Conservation (phyloP, 1,140 invertebrate species). For the Ylistrum balloti region DNA sequence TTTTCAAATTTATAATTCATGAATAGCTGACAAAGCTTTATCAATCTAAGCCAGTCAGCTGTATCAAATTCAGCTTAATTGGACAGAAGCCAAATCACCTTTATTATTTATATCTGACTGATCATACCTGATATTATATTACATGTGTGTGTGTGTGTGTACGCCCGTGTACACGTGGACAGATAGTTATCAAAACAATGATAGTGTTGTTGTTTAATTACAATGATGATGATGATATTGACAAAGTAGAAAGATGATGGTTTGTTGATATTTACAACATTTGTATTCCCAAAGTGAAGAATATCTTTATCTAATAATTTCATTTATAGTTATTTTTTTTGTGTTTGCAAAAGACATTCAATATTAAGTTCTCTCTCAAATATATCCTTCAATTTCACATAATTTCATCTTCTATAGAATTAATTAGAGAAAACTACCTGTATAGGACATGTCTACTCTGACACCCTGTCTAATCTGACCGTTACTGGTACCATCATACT, state of each 20-base stretch:
- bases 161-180: background rate
- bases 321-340: too few relatives aligned
- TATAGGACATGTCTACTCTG: too few relatives aligned
- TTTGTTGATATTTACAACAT: too few relatives aligned
- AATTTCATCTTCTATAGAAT: too few relatives aligned
- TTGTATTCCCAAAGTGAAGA: too few relatives aligned
- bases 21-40: background rate
- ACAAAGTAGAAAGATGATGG: background rate
- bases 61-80: background rate
- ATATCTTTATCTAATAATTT: too few relatives aligned
- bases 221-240: background rate
- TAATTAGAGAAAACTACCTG: too few relatives aligned
- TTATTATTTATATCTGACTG: constrained; percentile 20
- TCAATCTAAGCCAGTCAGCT: background rate
- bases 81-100: constrained; percentile 6
- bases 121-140: background rate
- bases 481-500: too few relatives aligned
- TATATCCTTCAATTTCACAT: too few relatives aligned
- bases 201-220: background rate
- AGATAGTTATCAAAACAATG: background rate
- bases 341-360: too few relatives aligned
- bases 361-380: too few relatives aligned
- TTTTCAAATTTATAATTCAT: background rate
- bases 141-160: background rate
- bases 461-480: too few relatives aligned